Evolutionary conservation across 2,797 vertebrate species (phyloP), one percentile per base, ranked within the genome.

Genomic region (Melanogrammus aeglefinus): DNA sequence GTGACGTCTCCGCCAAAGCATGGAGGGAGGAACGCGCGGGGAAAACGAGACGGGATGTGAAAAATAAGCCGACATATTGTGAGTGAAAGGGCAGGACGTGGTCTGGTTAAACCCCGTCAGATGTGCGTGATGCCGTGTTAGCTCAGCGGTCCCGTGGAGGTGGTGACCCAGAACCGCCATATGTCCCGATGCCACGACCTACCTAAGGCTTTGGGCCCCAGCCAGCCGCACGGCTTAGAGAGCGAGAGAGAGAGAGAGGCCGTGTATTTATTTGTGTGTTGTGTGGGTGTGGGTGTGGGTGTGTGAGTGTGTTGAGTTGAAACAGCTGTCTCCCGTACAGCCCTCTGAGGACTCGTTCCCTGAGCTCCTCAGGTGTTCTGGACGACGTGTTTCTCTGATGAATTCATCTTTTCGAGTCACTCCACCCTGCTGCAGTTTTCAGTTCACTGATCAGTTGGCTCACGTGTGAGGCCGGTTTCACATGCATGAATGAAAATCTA

Each of bases 141-240:
- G 77, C 83, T 86, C 88, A 73, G 84, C 83, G 85, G 83, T 84
- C 84, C 70, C 29, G 73, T 18, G 63, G 80, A 89, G 81, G 83
- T 82, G 86, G 24, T 89, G 89, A 90, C 87, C 89, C 81, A 85
- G 69, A 86, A 85, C 81, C 6, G 66, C 86, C 89, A 90, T 89
- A 89, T 90, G 89, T 74, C 69, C 77, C 70, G 38, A 27, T 35
- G 57, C 9, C n/a, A 66, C 57, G 27, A 66, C 21, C n/a, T 21
- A 66, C 57, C 57, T 12, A 24, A 0, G 75, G 85, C 84, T 81
- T 76, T 70, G 70, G 57, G 77, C 79, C 82, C 84, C 81, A 86
- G 70, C 57, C 81, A 79, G 79, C 71, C 10, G 75, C 80, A 76
- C 33, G 39, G 63, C 76, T 73, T 78, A 72, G 31, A 33, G 31